Percentiles rank a stretch among this genome's conserved stretches.
Conservation (phyloP, 2,888 invertebrate genomes). For the Brenthis hecate region DNA sequence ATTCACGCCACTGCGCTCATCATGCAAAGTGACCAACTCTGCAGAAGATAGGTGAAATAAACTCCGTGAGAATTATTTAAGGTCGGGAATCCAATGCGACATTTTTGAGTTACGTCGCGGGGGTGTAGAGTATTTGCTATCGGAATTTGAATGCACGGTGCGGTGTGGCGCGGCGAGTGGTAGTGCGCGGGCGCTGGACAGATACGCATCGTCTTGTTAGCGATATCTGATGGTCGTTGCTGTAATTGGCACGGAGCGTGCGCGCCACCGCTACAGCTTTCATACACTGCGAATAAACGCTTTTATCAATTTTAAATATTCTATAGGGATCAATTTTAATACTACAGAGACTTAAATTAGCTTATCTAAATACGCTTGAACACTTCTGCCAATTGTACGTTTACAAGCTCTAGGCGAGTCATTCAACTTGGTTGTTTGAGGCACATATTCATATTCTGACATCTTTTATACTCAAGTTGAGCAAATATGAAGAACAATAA, state of each 20-base stretch:
- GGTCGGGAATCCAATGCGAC: constrained; percentile 32
- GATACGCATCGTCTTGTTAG: constrained; percentile 81
- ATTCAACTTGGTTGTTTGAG: not conserved
- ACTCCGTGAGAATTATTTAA: constrained; percentile 40
- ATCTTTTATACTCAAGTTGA: no score
- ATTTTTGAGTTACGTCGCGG: constrained; percentile 59
- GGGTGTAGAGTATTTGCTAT: constrained; percentile 61
- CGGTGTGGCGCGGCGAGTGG: constrained; percentile 42
- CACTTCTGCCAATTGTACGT: constrained; percentile 36
- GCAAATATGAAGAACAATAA: no score
- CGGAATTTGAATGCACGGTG: constrained; percentile 70
- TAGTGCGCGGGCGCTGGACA: constrained; percentile 51
- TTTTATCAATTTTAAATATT: constrained; percentile 54
- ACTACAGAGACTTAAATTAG: constrained; percentile 42
- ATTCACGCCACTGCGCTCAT: constrained; percentile 78
- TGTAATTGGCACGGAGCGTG: constrained; percentile 76
- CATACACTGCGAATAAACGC: constrained; percentile 48
- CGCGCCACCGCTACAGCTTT: constrained; percentile 49
- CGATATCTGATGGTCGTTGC: constrained; percentile 75
- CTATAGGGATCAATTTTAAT: constrained; percentile 47
- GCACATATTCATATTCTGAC: not conserved
- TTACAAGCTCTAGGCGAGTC: constrained; percentile 2
- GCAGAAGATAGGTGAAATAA: constrained; percentile 36
- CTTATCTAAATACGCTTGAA: constrained; percentile 26
- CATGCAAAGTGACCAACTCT: constrained; percentile 69